A percentile compares a stretch with the other conserved stretches of the same genome.
phyloP scores from a whole-genome alignment of 64 coral and sea anemone genomes.

The Stichodactyla mertensii region DNA sequence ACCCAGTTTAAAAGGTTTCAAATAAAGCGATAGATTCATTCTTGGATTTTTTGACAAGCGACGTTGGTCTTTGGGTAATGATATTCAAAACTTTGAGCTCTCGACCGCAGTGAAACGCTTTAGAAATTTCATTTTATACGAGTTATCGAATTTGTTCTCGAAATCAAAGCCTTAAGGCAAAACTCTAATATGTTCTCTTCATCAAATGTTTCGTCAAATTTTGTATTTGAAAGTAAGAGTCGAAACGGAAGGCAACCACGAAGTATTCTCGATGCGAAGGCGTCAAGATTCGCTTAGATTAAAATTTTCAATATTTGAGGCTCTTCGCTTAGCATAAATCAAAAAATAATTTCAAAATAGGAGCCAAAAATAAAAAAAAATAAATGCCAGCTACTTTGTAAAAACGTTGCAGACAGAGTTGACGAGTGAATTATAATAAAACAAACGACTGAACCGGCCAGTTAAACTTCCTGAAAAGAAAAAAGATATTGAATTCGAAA shows the following conservation, averaged over 20 bases:
- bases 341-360: not conserved
- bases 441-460: too few relatives aligned
- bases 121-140: not conserved
- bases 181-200: not conserved
- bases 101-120: not conserved
- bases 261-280: conserved; percentile 4
- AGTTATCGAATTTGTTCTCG: not conserved
- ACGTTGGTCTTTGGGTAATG: not conserved
- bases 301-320: not conserved
- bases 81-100: not conserved
- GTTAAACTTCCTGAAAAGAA: not conserved
- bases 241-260: not conserved
- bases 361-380: not conserved
- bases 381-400: not conserved
- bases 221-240: not conserved
- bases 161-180: conserved; percentile 1
- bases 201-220: not conserved
- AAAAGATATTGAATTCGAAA: not conserved
- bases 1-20: not conserved
- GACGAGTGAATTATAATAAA: not conserved
- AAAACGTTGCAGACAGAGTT: not conserved
- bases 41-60: conserved; percentile 12
- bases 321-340: not conserved
- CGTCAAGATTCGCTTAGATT: not conserved
- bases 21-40: not conserved